Base-by-base conservation (phyloP, 2,113 vertebrate species). In the Alethe castanea region DNA sequence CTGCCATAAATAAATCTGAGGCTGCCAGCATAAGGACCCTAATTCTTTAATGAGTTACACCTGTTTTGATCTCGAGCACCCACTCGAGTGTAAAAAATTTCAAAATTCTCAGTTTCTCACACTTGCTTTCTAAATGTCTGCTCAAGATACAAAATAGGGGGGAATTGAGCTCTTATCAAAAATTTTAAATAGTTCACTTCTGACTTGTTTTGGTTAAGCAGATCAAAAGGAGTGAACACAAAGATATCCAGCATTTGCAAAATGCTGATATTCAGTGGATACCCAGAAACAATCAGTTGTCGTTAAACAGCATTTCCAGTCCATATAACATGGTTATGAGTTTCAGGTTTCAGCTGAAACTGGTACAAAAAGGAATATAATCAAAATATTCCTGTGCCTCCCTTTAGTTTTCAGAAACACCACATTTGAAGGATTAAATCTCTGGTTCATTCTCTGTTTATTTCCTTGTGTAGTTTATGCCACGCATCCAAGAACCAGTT, bases 121-220 rank as follows among this genome's bases (percentile, higher is more conserved):
- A 4, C 38, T 89, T 82, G 38, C 45, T 88, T 96, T 95, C 92
- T 90, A 85, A 95, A 95, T 77, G 87, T 77, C 87, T 93, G 60
- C 24, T 71, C 73, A 53, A 65, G 61, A 89, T 89, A 77, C 73
- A 95, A 95, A 96, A 70, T 6, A 94, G 54, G 66, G 42, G 54
- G 93, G 64, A 90, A 93, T 1, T 17, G 67, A 82, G 81, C 22
- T 77, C 85, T 87, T 89, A 87, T 70, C 59, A 82, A 16, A 76
- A 90, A 54, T 92, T 86, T 88, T 86, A 73, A 95, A 88, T 66
- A 88, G 52, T 56, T 93, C 38, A 56, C 50, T 90, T 92, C 87
- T 23, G 7, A 93, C 50, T 71, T 66, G 50, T 48, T 97, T 81
- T 78, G 67, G 48, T 82, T 92, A 94, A 69, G 59, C 60, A 77